Conservation (phyloP, 2,888 invertebrate species). For the Argyra leucocephala region DNA sequence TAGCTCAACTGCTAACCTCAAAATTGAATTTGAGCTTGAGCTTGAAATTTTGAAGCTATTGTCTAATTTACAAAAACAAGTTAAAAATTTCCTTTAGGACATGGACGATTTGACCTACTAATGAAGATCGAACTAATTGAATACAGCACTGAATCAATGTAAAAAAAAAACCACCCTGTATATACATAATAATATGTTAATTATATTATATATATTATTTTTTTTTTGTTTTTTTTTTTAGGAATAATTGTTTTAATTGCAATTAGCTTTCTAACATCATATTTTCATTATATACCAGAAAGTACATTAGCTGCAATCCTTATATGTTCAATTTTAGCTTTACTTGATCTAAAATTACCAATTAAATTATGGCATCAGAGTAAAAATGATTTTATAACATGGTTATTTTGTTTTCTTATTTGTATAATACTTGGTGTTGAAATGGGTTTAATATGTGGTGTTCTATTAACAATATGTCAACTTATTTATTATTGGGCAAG, state of each 20-base stretch:
- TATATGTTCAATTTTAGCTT: constrained; percentile 65
- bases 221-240: constrained; percentile 36
- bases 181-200: too few species aligned
- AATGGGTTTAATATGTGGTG: constrained; percentile 67
- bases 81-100: too few species aligned
- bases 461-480: constrained; percentile 52
- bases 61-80: too few species aligned
- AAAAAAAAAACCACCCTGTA: not conserved
- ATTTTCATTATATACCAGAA: constrained; percentile 78
- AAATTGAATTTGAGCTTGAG: too few species aligned
- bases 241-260: constrained; percentile 73
- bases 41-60: too few species aligned
- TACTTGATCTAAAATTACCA: constrained; percentile 49
- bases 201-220: not conserved
- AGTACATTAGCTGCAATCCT: constrained; percentile 79
- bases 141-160: not conserved
- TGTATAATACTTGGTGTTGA: constrained; percentile 66
- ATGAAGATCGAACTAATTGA: too few species aligned
- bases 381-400: constrained; percentile 56
- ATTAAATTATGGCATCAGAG: constrained; percentile 49
- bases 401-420: constrained; percentile 57
- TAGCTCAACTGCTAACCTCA: too few species aligned
- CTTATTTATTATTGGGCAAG: constrained; percentile 61
- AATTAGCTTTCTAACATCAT: constrained; percentile 74
- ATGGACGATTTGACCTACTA: too few species aligned